A percentile compares a stretch with the other conserved stretches of the same genome.
Conservation (phyloP, 2,888 invertebrate genomes). For the Lapara coniferarum region DNA sequence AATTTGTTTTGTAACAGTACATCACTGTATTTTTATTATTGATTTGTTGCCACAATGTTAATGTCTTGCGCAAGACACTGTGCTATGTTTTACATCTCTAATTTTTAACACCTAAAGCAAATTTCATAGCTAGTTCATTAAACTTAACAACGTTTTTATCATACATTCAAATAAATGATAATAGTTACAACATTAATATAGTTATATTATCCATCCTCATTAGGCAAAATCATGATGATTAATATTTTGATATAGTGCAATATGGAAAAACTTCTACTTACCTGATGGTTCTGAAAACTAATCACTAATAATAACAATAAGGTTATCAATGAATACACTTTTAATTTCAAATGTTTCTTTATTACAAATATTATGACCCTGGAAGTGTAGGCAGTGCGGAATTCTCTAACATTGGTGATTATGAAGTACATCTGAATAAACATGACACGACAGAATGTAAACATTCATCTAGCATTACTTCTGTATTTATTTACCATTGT, state of each 20-base stretch:
- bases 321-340: slow-evolving; percentile 62
- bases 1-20: background rate
- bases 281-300: slow-evolving; percentile 36
- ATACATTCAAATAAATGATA: background rate
- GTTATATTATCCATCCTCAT: background rate
- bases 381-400: slow-evolving; percentile 31
- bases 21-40: background rate
- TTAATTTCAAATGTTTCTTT: slow-evolving; percentile 56
- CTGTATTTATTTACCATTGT: background rate
- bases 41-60: background rate
- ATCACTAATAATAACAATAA: slow-evolving; percentile 40
- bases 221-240: background rate
- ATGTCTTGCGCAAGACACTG: background rate
- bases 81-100: background rate
- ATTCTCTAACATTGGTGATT: slow-evolving; percentile 21
- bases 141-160: background rate
- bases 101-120: background rate
- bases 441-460: slow-evolving; percentile 26
- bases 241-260: background rate
- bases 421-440: slow-evolving; percentile 30
- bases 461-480: slow-evolving; percentile 6
- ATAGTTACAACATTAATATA: background rate
- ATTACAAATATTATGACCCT: slow-evolving; percentile 38
- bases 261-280: background rate
- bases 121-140: background rate